A percentile compares a stretch with the other conserved stretches of the same genome.
phyloP scores from a whole-genome alignment of 1,140 invertebrate genomes.

The Atopsyche davidsoni region DNA sequence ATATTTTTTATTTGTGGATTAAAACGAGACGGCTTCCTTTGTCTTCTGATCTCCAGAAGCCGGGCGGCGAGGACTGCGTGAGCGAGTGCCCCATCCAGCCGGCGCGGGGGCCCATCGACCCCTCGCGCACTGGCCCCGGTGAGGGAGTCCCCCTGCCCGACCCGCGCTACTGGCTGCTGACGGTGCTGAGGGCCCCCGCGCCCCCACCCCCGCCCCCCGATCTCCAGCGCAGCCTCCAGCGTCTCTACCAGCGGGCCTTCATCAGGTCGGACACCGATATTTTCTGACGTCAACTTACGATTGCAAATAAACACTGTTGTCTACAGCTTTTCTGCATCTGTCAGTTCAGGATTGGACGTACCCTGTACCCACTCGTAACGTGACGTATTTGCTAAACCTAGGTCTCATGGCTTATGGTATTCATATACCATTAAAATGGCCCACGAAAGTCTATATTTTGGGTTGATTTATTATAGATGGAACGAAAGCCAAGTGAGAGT shows the following conservation, averaged over 20 bases:
- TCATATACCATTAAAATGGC: too few relatives aligned
- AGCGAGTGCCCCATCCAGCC: constrained; percentile 26
- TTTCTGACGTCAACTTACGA: not conserved
- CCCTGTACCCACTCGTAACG: too few relatives aligned
- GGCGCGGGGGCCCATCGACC: constrained; percentile 25
- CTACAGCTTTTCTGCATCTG: too few relatives aligned
- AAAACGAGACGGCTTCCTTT: constrained; percentile 1
- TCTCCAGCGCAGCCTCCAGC: constrained; percentile 54
- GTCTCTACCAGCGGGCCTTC: constrained; percentile 59
- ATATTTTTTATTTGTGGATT: too few relatives aligned
- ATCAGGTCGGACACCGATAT: constrained; percentile 44
- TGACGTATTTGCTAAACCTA: too few relatives aligned
- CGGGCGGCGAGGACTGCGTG: constrained; percentile 23
- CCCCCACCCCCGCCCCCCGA: constrained; percentile 41
- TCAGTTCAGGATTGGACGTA: too few relatives aligned
- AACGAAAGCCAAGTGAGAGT: too few relatives aligned
- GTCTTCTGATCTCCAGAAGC: too few relatives aligned
- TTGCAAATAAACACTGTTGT: not conserved
- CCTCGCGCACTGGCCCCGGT: constrained; percentile 23
- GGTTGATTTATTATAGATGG: too few relatives aligned
- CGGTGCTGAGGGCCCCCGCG: constrained; percentile 56
- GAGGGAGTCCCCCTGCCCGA: constrained; percentile 36
- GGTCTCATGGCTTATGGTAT: too few relatives aligned
- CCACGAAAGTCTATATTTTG: too few relatives aligned
- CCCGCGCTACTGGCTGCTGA: constrained; percentile 71